Base-by-base conservation (phyloP, 2,888 invertebrate genomes). In the Diadegma fenestrale region DNA sequence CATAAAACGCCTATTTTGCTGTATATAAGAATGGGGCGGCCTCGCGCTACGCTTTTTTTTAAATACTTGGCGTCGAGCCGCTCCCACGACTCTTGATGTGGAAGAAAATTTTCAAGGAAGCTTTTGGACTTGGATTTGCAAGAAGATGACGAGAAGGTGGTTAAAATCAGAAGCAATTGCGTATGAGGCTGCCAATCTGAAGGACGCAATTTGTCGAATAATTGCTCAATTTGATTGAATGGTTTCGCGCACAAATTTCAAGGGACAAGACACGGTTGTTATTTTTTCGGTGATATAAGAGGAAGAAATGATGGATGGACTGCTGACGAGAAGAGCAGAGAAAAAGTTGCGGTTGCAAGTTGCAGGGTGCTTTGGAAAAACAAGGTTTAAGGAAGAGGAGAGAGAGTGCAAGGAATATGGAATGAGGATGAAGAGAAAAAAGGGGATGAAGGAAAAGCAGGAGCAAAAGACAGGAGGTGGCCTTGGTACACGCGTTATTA, bases 401-500 rank as follows among this genome's bases (percentile, higher is more conserved):
- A 45, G 68, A 12, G 19, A 22, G 14, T 17, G 37, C 17, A 61
- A 37, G 58, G 19, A 61, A 54, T 12, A 41, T 51, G 41, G 80
- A 33, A 45, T 30, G 54, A 14, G 68, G 19, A 22, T 17, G 33
- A 68, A 10, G 41, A 17, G 19, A 19, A 48, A 41, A 19, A 75
- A 61, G 71, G 61, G 61, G 33, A 61, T 37, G 48, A 72, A 33
- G 58, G 63, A 45, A 22, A 22, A 69, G 14, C 37, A 41, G 41
- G 54, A 19, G 51, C 14, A 17, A 30, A 30, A 14, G 41, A 48
- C 43, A 48, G 37, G 37, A 73, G 51, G 77, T 69, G 54, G 51
- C 26, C 51, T 73, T 69, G 41, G 86, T 87, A 88, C 88, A 91
- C 90, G 90, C 89, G 89, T 90, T 91, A 90, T 90, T 91, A 89